Base-by-base conservation (phyloP, 2,113 vertebrate species). In the Brienomyrus longianalis region DNA sequence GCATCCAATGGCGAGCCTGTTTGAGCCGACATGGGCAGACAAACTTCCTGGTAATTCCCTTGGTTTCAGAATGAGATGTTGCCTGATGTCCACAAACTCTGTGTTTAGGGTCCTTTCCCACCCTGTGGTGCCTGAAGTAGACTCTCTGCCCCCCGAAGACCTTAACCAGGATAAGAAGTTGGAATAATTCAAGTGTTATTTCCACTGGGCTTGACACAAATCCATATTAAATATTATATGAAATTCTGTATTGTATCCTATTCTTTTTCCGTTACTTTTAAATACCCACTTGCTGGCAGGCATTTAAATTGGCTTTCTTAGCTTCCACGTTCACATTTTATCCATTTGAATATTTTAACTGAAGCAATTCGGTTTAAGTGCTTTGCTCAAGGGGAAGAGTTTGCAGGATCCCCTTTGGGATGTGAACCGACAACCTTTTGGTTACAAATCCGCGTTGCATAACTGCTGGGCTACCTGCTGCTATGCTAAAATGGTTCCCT, bases 311-410 rank as follows among this genome's bases (percentile, higher is more conserved):
- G 80, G 39, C 39, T 84, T 45, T 47, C 45, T 48, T 48, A 84
- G 83, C 21, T 23, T 84, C 45, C 4, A 48, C 23, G 10, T 84
- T 80, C 15, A 80, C 35, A 74, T 74, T 74, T 83, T 83, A 83
- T 83, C 83, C 83, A 47, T 84, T 48, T 84, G 83, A 84, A 84
- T 84, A 84, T 84, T 84, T 84, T 84, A 48, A 48, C 83, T 48
- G 39, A 48, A 47, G 83, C 9, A 48, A 45, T 84, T 84, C 3
- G 10, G 43, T 48, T 84, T 84, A 84, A 84, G 21, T 48, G 39
- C 83, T 84, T 48, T 84, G 83, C 45, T 48, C 83, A 84, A 48
- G 83, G 45, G 45, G 83, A 10, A 84, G 45, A 48, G 45, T 56
- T 9, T 39, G 45, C 45, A 47, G 39, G 8, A 83, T n/a, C 80